Evolutionary conservation across 2,888 invertebrate species (phyloP).

Genomic region (Agrotis ipsilon): DNA sequence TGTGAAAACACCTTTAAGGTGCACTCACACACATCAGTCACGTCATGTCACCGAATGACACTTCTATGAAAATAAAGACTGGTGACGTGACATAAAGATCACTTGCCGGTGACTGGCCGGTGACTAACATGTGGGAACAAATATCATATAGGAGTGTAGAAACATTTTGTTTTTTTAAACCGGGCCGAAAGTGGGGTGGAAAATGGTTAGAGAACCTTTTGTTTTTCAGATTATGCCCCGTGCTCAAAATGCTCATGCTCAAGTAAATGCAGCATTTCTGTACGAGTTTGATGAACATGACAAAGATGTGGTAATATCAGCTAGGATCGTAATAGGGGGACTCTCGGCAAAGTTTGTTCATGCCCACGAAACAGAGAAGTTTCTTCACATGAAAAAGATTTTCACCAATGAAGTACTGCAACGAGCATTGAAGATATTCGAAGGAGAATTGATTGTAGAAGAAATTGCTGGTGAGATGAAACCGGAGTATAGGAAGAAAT

Average conservation of each 20-base stretch:
- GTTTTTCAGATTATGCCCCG: constrained; percentile 93
- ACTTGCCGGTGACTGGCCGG: too few relatives aligned
- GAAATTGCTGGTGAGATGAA: constrained; percentile 90
- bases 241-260: constrained; percentile 94
- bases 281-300: constrained; percentile 87
- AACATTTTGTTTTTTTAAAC: too few relatives aligned
- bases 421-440: constrained; percentile 89
- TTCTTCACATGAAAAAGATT: constrained; percentile 75
- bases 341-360: constrained; percentile 90
- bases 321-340: constrained; percentile 92
- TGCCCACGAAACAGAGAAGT: constrained; percentile 91
- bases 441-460: constrained; percentile 86
- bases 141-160: too few relatives aligned
- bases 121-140: too few relatives aligned
- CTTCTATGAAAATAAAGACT: too few relatives aligned
- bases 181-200: too few relatives aligned
- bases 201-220: too few relatives aligned
- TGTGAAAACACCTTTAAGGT: too few relatives aligned
- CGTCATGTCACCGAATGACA: too few relatives aligned
- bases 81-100: too few relatives aligned
- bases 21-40: too few relatives aligned
- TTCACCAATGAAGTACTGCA: constrained; percentile 87
- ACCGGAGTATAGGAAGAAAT: constrained; percentile 90
- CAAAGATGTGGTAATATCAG: constrained; percentile 78
- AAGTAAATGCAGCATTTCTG: constrained; percentile 94